Evolutionary conservation across 2,888 invertebrate species (phyloP).

Genomic region (Apotomis betuletana): DNA sequence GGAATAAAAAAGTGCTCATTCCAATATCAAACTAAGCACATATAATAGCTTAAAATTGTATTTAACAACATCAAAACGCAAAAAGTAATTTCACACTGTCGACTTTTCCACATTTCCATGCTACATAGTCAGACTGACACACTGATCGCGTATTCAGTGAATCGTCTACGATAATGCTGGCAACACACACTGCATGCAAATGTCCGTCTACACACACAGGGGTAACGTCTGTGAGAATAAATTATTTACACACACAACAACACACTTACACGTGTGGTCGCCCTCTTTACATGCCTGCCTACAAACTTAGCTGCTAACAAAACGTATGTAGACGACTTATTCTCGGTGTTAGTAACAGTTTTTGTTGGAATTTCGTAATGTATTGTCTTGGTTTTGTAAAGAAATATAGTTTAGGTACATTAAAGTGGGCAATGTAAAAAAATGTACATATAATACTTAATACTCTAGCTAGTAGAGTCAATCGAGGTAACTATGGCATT

Average conservation of each 20-base stretch:
- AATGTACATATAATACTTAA: too few species aligned
- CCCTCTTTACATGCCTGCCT: conserved; percentile 56
- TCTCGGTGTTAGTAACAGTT: conserved; percentile 37
- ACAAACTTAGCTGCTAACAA: conserved; percentile 41
- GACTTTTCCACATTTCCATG: conserved; percentile 36
- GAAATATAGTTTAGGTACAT: not conserved
- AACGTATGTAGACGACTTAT: conserved; percentile 38
- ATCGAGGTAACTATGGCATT: too few species aligned
- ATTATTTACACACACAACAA: conserved; percentile 50
- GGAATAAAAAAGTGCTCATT: too few species aligned
- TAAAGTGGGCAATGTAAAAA: not conserved
- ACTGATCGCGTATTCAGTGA: conserved; percentile 69
- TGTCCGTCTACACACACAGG: conserved; percentile 56
- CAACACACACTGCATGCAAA: conserved; percentile 67
- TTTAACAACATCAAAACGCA: conserved; percentile 6
- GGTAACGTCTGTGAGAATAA: conserved; percentile 42
- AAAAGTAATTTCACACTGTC: conserved; percentile 21
- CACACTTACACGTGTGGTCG: conserved; percentile 54
- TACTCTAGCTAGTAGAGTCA: too few species aligned
- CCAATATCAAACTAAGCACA: too few species aligned
- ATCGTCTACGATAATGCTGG: conserved; percentile 59
- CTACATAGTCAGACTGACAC: conserved; percentile 60
- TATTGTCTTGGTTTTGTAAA: conserved; percentile 24
- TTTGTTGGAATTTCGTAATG: conserved; percentile 29
- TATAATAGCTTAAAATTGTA: not conserved